Evolutionary conservation across 2,888 invertebrate species (phyloP), one percentile per base, ranked within the genome.

Genomic region (Chloromyia formosa): DNA sequence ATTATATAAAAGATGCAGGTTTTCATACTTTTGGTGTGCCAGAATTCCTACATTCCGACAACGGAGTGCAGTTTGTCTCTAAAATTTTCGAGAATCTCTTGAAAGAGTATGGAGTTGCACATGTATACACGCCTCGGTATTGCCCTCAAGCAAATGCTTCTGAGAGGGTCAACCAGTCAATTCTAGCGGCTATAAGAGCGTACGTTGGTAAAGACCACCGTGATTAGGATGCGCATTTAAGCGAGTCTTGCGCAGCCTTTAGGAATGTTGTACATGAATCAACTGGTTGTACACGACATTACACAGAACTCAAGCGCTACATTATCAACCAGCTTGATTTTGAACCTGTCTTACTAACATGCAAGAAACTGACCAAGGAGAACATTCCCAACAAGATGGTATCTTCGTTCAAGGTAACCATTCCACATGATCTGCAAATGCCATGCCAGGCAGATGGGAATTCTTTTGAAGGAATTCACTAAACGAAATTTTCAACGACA

Each of bases 21-120:
- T n/a, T n/a, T n/a, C n/a, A n/a, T n/a, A 69, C 78, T 22, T 82
- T 81, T 75, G 80, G 80, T 16, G 80, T 80, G 18, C 79, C 80
- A 0, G 76, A 78, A 45, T 23, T 45, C 1, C 64, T 80, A 16
- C 78, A 79, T 22, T 76, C 76, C 4, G 80, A 82, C 16, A 82
- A 81, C 75, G 80, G 81, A 0, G 69, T 73, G 5, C 81, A 80
- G 61, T 81, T 80, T 71, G 18, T 73, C 1, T 56, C 78, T 0
- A 77, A 77, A 18, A 1, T 18, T 2, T 74, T 74, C 69, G 14
- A n/a, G 1, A 1, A 45, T 9, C 35, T 42, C 18, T 20, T 69
- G 42, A 9, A 58, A 10, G 18, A 74, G 2, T 69, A 69, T 40
- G 69, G 60, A 5, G 40, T 74, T 9, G 1, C 14, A 23, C 68